Percentiles rank a stretch among this genome's conserved stretches.
Evolutionary conservation across 2,888 invertebrate species (phyloP).

Genomic region (Silvanus unidentatus): DNA sequence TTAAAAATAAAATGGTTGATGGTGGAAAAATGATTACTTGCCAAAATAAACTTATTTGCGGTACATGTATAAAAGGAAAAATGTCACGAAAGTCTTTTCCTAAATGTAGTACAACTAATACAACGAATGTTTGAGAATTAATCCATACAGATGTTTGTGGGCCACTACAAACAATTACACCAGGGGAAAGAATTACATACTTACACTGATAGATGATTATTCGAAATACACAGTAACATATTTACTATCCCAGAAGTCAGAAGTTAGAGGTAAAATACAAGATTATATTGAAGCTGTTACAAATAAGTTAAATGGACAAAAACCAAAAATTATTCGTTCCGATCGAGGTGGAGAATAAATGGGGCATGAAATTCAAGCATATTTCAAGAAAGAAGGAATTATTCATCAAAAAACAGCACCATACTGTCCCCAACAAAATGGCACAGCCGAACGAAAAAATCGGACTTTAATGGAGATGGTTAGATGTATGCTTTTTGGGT

Average conservation of each 20-base stretch:
- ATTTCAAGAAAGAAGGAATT: slow-evolving; percentile 7
- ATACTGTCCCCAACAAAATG: slow-evolving; percentile 6
- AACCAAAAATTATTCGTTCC: not conserved
- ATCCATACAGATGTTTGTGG: not conserved
- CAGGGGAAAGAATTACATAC: not conserved
- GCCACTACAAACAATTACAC: not conserved
- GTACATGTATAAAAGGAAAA: not conserved
- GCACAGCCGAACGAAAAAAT: slow-evolving; percentile 7
- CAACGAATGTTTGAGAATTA: not conserved
- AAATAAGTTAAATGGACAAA: not conserved
- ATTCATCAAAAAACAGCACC: slow-evolving; percentile 4
- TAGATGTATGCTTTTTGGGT: not conserved
- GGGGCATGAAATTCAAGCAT: no score
- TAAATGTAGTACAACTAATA: not conserved
- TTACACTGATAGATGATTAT: not conserved
- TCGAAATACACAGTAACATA: not conserved
- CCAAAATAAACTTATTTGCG: not conserved
- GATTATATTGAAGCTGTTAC: not conserved
- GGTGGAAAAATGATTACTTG: not conserved
- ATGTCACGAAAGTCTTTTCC: not conserved
- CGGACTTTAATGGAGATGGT: not conserved
- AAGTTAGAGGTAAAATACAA: not conserved
- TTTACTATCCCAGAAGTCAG: not conserved
- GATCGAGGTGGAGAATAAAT: slow-evolving; percentile 4
- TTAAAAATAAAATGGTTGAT: not conserved